phyloP scores from a whole-genome alignment of 2,888 invertebrate species.

The Chrysodeixis includens region DNA sequence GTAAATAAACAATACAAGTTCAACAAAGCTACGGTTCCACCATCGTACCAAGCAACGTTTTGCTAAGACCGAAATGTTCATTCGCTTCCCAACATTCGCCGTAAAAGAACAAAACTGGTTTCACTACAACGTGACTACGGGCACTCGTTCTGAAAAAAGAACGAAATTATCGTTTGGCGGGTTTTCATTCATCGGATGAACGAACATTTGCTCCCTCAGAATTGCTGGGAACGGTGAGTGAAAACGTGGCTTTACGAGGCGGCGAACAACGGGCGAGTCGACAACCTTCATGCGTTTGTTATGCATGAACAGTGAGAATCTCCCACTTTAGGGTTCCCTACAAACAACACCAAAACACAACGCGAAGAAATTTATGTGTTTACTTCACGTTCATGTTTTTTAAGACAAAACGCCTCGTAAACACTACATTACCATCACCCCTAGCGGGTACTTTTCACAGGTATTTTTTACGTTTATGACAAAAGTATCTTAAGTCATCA shows the following conservation, averaged over 20 bases:
- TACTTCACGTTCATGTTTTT: background rate
- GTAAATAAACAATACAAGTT: slow-evolving; percentile 51
- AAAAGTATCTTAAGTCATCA: background rate
- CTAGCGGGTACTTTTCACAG: background rate
- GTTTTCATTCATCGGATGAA: slow-evolving; percentile 1
- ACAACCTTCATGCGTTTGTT: slow-evolving; percentile 48
- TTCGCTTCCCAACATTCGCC: background rate
- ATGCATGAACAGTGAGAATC: slow-evolving; percentile 30
- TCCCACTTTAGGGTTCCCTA: slow-evolving; percentile 22
- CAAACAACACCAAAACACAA: slow-evolving; percentile 11
- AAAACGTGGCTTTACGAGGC: slow-evolving; percentile 15
- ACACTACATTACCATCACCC: slow-evolving; percentile 1
- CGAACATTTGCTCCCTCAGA: background rate
- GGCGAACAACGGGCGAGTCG: slow-evolving; percentile 25
- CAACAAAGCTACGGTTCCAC: slow-evolving; percentile 24
- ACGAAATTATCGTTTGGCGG: background rate
- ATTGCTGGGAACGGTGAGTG: slow-evolving; percentile 4
- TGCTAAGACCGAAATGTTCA: background rate
- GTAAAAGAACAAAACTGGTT: background rate
- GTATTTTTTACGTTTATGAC: slow-evolving; percentile 5
- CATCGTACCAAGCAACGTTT: background rate
- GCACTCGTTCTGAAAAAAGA: background rate
- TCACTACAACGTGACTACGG: background rate
- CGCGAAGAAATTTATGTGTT: background rate
- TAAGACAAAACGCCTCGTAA: slow-evolving; percentile 2